Conservation (phyloP, 2,113 vertebrate genomes). For the Rhinichthys klamathensis region DNA sequence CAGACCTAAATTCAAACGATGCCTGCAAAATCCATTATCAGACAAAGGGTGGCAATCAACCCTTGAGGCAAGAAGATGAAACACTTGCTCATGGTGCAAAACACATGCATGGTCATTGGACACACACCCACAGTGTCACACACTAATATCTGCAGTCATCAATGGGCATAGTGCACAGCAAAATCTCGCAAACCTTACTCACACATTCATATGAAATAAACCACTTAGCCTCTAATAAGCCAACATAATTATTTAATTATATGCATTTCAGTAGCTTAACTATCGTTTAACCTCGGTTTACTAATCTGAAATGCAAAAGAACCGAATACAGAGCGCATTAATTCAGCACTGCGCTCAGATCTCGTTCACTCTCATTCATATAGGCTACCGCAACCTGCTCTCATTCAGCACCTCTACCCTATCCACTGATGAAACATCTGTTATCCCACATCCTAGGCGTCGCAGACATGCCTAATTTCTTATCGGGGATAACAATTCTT, state of each 20-base stretch:
- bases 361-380: slow-evolving; percentile 30
- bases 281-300: background rate
- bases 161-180: background rate
- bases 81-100: slow-evolving; percentile 22
- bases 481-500: background rate
- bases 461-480: background rate
- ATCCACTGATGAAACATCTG: slow-evolving; percentile 32
- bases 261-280: background rate
- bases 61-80: slow-evolving; percentile 22
- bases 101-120: background rate
- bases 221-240: background rate
- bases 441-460: background rate
- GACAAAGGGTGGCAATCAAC: background rate
- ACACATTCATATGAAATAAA: background rate
- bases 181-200: background rate
- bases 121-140: slow-evolving; percentile 8
- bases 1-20: background rate
- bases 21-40: slow-evolving; percentile 11
- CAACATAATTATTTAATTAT: background rate
- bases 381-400: slow-evolving; percentile 34
- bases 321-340: background rate
- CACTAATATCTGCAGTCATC: slow-evolving; percentile 37
- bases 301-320: background rate
- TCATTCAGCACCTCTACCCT: slow-evolving; percentile 38
- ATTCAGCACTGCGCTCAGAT: slow-evolving; percentile 10